Conservation (phyloP, 2,888 invertebrate genomes). For the Lycocerus yunnanus region DNA sequence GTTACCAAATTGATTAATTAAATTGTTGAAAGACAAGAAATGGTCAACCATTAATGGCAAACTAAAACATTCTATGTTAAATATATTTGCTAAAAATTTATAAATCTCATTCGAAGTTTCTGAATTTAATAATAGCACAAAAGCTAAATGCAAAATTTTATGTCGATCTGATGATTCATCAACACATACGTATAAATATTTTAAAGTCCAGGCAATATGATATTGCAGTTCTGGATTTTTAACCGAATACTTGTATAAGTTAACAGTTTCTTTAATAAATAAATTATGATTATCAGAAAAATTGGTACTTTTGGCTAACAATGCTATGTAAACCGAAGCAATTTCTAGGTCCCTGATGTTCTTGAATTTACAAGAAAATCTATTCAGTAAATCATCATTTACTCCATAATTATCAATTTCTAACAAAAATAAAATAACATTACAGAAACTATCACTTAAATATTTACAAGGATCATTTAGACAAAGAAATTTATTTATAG, state of each 20-base stretch:
- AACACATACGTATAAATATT: conserved; percentile 31
- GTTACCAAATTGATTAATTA: conserved; percentile 27
- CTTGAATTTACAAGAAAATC: background rate
- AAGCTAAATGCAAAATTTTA: conserved; percentile 35
- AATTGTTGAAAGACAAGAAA: conserved; percentile 33
- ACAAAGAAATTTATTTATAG: conserved; percentile 35
- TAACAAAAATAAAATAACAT: conserved; percentile 8
- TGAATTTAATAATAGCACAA: conserved; percentile 36
- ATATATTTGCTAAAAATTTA: conserved; percentile 31
- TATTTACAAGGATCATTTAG: background rate
- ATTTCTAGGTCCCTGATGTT: conserved; percentile 6
- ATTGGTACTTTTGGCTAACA: conserved; percentile 2
- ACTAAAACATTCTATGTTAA: background rate
- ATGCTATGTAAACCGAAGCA: background rate
- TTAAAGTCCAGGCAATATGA: conserved; percentile 30
- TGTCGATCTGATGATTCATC: conserved; percentile 20
- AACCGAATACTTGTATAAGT: background rate
- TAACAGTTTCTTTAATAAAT: conserved; percentile 3
- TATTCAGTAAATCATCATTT: background rate
- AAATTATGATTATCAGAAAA: background rate
- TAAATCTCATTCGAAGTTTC: conserved; percentile 34
- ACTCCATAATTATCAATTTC: background rate
- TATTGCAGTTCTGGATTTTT: conserved; percentile 12
- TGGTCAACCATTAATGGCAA: background rate
- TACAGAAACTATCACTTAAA: conserved; percentile 4